These are phyloP conservation scores for Megaceryle torquata DNA, from an alignment of 2,113 vertebrate genomes.

Conservation along the genomic window DNA sequence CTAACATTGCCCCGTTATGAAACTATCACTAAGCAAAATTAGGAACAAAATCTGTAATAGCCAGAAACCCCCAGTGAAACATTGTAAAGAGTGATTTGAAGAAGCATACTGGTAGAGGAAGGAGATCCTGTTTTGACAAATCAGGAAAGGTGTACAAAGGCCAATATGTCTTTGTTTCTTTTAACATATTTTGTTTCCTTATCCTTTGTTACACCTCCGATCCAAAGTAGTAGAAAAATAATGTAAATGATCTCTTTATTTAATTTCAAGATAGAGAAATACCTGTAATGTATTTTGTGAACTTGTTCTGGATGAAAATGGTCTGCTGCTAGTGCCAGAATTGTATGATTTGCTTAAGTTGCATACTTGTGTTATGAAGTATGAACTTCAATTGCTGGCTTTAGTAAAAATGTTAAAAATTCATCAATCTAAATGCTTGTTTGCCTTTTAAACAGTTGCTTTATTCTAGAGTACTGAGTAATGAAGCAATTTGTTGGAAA, in stretches of 20 bases:
- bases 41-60: not conserved
- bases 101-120: not conserved
- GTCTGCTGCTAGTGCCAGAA: slow-evolving; percentile 9
- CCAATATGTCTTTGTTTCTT: not conserved
- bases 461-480: not conserved
- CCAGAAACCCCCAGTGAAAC: not conserved
- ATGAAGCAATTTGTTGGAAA: not conserved
- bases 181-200: not conserved
- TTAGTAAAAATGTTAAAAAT: not conserved
- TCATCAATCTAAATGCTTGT: not conserved
- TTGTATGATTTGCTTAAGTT: not conserved
- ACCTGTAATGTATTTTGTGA: slow-evolving; percentile 30
- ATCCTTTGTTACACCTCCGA: not conserved
- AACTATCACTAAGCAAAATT: not conserved
- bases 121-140: not conserved
- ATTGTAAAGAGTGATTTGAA: not conserved
- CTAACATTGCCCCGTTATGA: not conserved
- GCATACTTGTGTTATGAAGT: slow-evolving; percentile 12
- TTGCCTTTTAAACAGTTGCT: not conserved
- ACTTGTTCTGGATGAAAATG: slow-evolving; percentile 7
- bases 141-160: not conserved
- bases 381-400: not conserved
- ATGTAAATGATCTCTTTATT: not conserved
- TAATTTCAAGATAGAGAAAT: too few relatives aligned
- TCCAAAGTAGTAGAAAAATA: not conserved